Base-by-base conservation (phyloP, 1,140 invertebrate species). In the Carposina sasakii region DNA sequence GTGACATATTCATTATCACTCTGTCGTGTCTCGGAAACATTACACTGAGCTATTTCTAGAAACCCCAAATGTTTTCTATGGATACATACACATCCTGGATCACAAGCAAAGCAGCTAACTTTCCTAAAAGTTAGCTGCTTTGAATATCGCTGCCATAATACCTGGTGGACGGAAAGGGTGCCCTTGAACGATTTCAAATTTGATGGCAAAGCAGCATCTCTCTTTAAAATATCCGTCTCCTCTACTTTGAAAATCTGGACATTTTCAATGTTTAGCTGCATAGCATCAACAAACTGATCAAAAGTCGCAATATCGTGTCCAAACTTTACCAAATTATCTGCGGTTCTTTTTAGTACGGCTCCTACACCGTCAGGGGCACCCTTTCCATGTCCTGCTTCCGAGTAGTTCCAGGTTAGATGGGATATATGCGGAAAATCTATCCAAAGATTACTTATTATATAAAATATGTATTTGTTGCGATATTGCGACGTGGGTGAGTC, bases 291-390 rank as follows among this genome's bases (percentile, higher is more conserved):
- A 22, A 52, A 57, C n/a, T 52, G 26, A 12, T 57, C 26, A n/a
- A 45, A 45, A 26, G 31, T 40, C 6, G 28, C 36, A 3, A 57
- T 24, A 28, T 57, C 54, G 15, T 26, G n/a, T n/a, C n/a, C n/a
- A n/a, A n/a, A n/a, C n/a, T n/a, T n/a, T n/a, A n/a, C n/a, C n/a
- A n/a, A n/a, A n/a, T n/a, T n/a, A n/a, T n/a, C n/a, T n/a, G n/a
- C n/a, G n/a, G n/a, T n/a, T n/a, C n/a, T n/a, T n/a, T n/a, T n/a
- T n/a, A n/a, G n/a, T n/a, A n/a, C n/a, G n/a, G n/a, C 54, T 8
- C 58, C 58, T 6, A 60, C 22, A 5, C 58, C 54, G 42, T 60
- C 54, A 15, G 58, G 50, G 0, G 58, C 58, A 5, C 54, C 54
- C 24, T 60, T 60, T 0, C 51, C 58, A 24, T 60, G 54, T 16